Conservation (phyloP, 2,797 vertebrate genomes). For the Myotis pilosus region DNA sequence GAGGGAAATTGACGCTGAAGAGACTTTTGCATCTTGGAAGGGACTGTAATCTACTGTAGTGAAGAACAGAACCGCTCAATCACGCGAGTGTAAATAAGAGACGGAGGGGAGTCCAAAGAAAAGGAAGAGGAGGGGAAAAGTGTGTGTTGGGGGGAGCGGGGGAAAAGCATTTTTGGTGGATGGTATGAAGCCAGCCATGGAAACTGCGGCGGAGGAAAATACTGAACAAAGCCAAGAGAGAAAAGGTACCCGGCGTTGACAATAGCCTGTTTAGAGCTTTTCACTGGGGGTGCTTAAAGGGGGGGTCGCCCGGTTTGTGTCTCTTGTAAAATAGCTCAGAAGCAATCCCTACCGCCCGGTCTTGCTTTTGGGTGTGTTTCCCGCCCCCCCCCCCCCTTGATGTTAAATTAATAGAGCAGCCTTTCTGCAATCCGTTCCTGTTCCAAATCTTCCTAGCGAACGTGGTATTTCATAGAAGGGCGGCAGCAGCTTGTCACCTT, state of each 20-base stretch:
- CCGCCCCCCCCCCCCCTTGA: conserved; percentile 53
- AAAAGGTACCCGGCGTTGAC: conserved; percentile 90
- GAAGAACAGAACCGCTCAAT: conserved; percentile 85
- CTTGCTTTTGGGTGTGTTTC: conserved; percentile 61
- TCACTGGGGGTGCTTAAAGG: conserved; percentile 81
- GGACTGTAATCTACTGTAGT: conserved; percentile 83
- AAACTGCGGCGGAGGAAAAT: conserved; percentile 94
- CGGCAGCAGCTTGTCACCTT: conserved; percentile 48
- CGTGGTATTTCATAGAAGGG: conserved; percentile 5
- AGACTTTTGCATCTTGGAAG: conserved; percentile 85
- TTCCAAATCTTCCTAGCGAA: conserved; percentile 59
- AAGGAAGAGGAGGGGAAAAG: conserved; percentile 85
- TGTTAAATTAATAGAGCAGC: conserved; percentile 76
- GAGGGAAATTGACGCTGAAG: conserved; percentile 85
- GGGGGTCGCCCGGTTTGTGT: conserved; percentile 82
- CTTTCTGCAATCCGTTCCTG: conserved; percentile 55
- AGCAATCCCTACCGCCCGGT: conserved; percentile 78
- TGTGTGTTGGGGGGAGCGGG: conserved; percentile 82
- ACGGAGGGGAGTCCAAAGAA: conserved; percentile 83
- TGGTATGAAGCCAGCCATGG: conserved; percentile 95
- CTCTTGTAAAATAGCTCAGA: conserved; percentile 78
- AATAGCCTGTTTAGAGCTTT: conserved; percentile 89
- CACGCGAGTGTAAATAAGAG: conserved; percentile 84
- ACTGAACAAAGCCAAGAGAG: conserved; percentile 93
- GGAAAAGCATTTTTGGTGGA: conserved; percentile 92